Evolutionary conservation across 1,140 invertebrate genomes (phyloP).

Genomic region (Anagrus nilaparvatae): DNA sequence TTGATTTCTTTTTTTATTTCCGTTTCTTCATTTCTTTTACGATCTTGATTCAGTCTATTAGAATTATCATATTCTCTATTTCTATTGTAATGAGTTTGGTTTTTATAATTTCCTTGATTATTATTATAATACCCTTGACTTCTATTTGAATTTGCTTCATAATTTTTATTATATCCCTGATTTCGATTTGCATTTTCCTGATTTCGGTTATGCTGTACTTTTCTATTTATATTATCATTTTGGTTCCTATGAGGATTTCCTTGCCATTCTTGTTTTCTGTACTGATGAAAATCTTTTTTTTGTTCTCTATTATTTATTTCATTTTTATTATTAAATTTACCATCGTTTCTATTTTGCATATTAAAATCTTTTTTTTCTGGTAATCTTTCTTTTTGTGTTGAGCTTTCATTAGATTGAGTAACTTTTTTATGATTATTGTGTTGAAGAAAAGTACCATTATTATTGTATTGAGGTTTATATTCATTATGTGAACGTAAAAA

Average conservation of each 20-base stretch:
- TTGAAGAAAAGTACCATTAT: too few species aligned
- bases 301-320: too few species aligned
- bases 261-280: background rate
- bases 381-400: too few species aligned
- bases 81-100: background rate
- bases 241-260: background rate
- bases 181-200: background rate
- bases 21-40: background rate
- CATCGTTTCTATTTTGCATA: background rate
- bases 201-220: background rate
- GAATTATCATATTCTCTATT: background rate
- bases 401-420: too few species aligned
- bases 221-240: background rate
- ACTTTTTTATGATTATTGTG: too few species aligned
- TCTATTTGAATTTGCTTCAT: background rate
- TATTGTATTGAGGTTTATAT: conserved; percentile 1
- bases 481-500: conserved; percentile 29
- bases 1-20: conserved; percentile 2
- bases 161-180: background rate
- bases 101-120: background rate
- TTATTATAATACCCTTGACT: background rate
- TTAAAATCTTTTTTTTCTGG: too few species aligned
- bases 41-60: background rate
- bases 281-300: background rate
- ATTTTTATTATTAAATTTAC: background rate